These are phyloP conservation scores for Exephanes ischioxanthus DNA, from an alignment of 2,888 invertebrate species.

Conservation along the genomic window DNA sequence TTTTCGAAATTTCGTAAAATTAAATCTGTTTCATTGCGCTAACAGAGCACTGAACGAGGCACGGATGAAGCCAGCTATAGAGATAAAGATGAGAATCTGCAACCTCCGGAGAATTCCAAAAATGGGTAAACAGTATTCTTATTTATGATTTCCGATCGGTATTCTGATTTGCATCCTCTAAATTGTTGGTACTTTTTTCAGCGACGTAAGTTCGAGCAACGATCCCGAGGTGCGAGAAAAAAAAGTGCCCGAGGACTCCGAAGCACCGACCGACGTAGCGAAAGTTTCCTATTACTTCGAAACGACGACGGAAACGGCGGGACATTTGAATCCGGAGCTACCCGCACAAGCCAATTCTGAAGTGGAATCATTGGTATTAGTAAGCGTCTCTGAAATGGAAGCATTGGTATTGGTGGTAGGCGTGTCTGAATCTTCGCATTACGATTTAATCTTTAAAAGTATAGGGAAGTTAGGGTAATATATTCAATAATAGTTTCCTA, in stretches of 20 bases:
- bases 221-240: background rate
- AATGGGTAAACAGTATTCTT: background rate
- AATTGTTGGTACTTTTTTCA: background rate
- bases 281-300: background rate
- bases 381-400: background rate
- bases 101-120: background rate
- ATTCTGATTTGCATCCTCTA: background rate
- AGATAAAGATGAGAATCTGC: background rate
- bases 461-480: background rate
- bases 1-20: background rate
- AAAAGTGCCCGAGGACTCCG: background rate
- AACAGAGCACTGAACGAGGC: background rate
- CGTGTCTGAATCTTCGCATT: background rate
- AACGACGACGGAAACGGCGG: background rate
- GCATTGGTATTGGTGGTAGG: background rate
- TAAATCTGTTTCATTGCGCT: background rate
- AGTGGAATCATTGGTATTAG: background rate
- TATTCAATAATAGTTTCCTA: no score
- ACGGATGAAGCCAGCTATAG: background rate
- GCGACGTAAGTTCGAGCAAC: background rate
- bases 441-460: background rate
- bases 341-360: background rate
- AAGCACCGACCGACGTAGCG: background rate
- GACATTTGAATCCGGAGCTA: background rate
- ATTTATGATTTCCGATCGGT: background rate